phyloP scores from a whole-genome alignment of 2,888 invertebrate genomes.

The Pseudolycoriella hygida region DNA sequence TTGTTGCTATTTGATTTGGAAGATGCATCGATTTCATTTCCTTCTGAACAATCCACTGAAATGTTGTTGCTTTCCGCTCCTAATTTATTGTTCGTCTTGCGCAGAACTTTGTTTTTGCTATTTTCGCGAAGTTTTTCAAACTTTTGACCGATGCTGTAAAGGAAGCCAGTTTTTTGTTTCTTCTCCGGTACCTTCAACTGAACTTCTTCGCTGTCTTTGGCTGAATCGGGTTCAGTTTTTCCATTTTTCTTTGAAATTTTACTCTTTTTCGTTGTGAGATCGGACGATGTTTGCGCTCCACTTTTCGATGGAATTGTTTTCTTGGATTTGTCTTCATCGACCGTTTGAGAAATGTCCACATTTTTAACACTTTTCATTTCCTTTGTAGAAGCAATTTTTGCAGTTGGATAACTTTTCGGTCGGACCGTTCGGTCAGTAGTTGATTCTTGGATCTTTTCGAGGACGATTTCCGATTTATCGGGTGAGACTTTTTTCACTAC shows the following conservation, averaged over 20 bases:
- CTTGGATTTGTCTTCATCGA: neutral
- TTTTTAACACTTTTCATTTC: conserved; percentile 20
- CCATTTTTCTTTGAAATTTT: conserved; percentile 26
- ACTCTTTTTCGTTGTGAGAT: conserved; percentile 14
- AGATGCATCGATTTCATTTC: conserved; percentile 16
- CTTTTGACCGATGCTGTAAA: conserved; percentile 62
- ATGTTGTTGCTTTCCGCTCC: too few species aligned
- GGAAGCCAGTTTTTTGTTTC: conserved; percentile 40
- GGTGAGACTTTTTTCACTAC: conserved; percentile 11
- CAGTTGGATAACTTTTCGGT: conserved; percentile 40
- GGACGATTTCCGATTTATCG: conserved; percentile 6
- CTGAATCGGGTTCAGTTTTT: too few species aligned
- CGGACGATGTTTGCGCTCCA: conserved; percentile 10
- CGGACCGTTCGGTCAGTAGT: conserved; percentile 16
- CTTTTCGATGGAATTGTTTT: neutral
- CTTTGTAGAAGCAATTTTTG: conserved; percentile 24
- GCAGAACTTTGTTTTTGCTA: conserved; percentile 30
- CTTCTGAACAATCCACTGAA: conserved; percentile 6
- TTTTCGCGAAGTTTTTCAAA: conserved; percentile 45
- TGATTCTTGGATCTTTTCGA: neutral
- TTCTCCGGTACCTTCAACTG: conserved; percentile 29
- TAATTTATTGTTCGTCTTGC: conserved; percentile 8
- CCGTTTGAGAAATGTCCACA: conserved; percentile 9
- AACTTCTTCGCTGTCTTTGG: neutral
- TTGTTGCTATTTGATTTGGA: conserved; percentile 14